phyloP scores from a whole-genome alignment of 2,888 invertebrate species.

The Bibio marci region DNA sequence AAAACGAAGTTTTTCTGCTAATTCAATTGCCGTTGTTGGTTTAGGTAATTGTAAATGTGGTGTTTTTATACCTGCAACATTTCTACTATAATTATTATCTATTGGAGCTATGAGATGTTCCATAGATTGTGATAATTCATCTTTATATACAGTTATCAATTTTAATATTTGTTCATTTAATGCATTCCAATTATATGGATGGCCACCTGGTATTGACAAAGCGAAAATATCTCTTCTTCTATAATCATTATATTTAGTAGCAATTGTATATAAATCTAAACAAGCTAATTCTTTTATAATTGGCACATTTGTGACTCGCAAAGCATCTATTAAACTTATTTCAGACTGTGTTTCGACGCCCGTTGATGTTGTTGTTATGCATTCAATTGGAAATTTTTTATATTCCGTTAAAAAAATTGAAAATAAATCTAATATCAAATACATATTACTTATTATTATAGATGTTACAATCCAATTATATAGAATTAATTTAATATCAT shows the following conservation, averaged over 20 bases:
- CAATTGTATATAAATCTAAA: slow-evolving; percentile 50
- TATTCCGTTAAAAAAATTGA: slow-evolving; percentile 54
- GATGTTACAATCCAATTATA: slow-evolving; percentile 52
- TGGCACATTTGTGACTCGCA: slow-evolving; percentile 34
- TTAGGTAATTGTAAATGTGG: slow-evolving; percentile 9
- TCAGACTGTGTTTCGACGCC: slow-evolving; percentile 4
- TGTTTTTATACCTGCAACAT: no score
- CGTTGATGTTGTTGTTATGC: slow-evolving; percentile 20
- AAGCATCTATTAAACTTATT: slow-evolving; percentile 41
- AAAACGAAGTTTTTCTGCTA: slow-evolving; percentile 22
- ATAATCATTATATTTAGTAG: slow-evolving; percentile 22
- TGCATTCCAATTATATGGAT: slow-evolving; percentile 74
- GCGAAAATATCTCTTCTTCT: slow-evolving; percentile 50
- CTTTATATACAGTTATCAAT: slow-evolving; percentile 45
- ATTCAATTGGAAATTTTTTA: slow-evolving; percentile 43
- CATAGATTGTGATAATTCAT: slow-evolving; percentile 38
- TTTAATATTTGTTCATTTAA: slow-evolving; percentile 42
- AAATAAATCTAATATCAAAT: slow-evolving; percentile 51
- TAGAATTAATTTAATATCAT: slow-evolving; percentile 32
- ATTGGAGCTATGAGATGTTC: slow-evolving; percentile 15
- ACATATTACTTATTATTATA: slow-evolving; percentile 50
- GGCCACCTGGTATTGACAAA: slow-evolving; percentile 67
- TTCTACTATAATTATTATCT: slow-evolving; percentile 15
- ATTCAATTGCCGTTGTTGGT: slow-evolving; percentile 12
- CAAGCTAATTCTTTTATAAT: slow-evolving; percentile 61